Conservation (phyloP, 53 echinoderm and acorn worm species). For the Luidia sarsii region DNA sequence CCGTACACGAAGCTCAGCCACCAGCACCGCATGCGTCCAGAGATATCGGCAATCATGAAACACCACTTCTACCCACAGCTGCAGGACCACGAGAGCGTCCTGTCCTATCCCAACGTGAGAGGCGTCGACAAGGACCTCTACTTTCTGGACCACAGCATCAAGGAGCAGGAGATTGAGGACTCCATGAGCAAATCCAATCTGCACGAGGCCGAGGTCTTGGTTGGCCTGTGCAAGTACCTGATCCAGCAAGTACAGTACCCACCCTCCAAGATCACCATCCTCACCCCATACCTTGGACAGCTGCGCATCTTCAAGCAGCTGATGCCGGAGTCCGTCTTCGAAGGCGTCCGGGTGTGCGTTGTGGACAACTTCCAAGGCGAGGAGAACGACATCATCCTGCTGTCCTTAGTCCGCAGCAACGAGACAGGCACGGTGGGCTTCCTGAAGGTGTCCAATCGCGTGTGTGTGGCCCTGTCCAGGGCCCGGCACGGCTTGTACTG, state of each 20-base stretch:
- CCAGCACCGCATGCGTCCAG: slow-evolving; percentile 95
- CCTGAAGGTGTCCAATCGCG: slow-evolving; percentile 73
- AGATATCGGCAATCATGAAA: slow-evolving; percentile 76
- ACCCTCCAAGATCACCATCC: slow-evolving; percentile 69
- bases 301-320: slow-evolving; percentile 63
- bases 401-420: slow-evolving; percentile 92
- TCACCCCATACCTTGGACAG: slow-evolving; percentile 91
- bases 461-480: slow-evolving; percentile 91
- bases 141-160: slow-evolving; percentile 70
- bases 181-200: slow-evolving; percentile 72
- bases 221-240: slow-evolving; percentile 72
- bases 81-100: slow-evolving; percentile 71
- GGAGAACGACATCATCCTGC: slow-evolving; percentile 91
- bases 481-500: slow-evolving; percentile 86
- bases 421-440: slow-evolving; percentile 79
- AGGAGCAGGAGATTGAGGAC: slow-evolving; percentile 65
- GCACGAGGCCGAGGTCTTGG: slow-evolving; percentile 72
- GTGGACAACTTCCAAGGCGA: slow-evolving; percentile 97
- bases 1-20: slow-evolving; percentile 67
- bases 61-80: slow-evolving; percentile 76
- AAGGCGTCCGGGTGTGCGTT: slow-evolving; percentile 70
- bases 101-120: slow-evolving; percentile 45
- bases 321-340: slow-evolving; percentile 65
- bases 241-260: slow-evolving; percentile 76
- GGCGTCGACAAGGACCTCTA: slow-evolving; percentile 77